Base-by-base conservation (phyloP, 2,113 vertebrate species). In the Corythornis madagascariensis region DNA sequence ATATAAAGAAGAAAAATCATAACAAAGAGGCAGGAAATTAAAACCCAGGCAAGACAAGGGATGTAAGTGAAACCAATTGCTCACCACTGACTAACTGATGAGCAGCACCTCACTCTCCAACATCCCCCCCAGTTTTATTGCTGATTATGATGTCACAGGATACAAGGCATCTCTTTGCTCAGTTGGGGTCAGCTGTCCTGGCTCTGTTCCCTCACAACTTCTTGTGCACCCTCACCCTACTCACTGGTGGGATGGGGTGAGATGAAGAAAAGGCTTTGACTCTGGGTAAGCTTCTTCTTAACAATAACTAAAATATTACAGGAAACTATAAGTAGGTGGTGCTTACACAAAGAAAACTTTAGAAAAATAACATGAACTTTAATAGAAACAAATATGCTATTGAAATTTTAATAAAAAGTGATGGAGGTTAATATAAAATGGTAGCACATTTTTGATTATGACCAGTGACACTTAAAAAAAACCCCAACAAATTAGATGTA, bases 61-160 rank as follows among this genome's bases (percentile, higher is more conserved):
- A 43, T 50, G 5, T 13, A 83, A 78, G 28, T 28, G 0, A 48
- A 78, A 83, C 25, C 11, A 70, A 55, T 21, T 19, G 19, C 24
- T 70, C 33, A 50, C 11, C 17, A 66, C 18, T 21, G 38, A 21
- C 11, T 0, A 1, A 50, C 43, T 15, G 7, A 55, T 31, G 16
- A 84, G 13, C 47, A 16, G 16, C 8, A 9, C 4, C 25, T 4
- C 56, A 13, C 5, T 1, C 6, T 7, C 1, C 21, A 52, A 2
- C 1, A 5, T 25, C 8, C 13, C 3, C 10, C 17, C 11, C 10
- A 33, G 7, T 48, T 70, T 65, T 65, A 38, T 17, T 48, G 25
- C 9, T 53, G 29, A 48, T 14, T 11, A 29, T n/a, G 50, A 48
- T 0, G 1, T 38, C 26, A 5, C 9, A 45, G 4, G 40, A 15